Conservation (phyloP, 2,113 vertebrate genomes). For the Ptyas mucosa region DNA sequence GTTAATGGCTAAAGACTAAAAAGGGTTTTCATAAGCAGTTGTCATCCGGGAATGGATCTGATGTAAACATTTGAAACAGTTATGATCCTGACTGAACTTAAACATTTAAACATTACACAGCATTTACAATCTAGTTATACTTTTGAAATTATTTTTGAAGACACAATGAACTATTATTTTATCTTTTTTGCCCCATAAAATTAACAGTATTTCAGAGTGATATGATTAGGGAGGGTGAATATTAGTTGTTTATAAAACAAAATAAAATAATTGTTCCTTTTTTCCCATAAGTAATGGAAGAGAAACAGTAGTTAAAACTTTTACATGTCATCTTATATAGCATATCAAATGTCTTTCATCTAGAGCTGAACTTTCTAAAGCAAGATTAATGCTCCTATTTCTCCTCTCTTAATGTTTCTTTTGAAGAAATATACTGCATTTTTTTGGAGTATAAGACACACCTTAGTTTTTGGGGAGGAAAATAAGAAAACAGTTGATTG, state of each 20-base stretch:
- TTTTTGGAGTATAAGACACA: too few relatives aligned
- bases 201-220: background rate
- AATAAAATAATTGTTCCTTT: background rate
- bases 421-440: background rate
- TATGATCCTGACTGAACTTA: background rate
- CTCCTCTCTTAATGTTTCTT: background rate
- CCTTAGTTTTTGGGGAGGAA: too few relatives aligned
- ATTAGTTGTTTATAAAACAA: background rate
- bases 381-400: background rate
- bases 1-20: background rate
- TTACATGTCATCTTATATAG: background rate
- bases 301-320: background rate
- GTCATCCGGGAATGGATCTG: background rate
- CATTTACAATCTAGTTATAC: background rate
- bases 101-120: background rate
- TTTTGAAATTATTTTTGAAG: background rate
- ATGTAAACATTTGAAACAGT: background rate
- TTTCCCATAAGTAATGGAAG: background rate
- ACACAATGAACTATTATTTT: background rate
- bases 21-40: background rate
- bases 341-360: background rate
- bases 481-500: too few relatives aligned
- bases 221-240: background rate
- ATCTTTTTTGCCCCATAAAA: background rate
- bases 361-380: conserved; percentile 5